Evolutionary conservation across 2,797 vertebrate genomes (phyloP).

Genomic region (Rhinoraja longicauda): DNA sequence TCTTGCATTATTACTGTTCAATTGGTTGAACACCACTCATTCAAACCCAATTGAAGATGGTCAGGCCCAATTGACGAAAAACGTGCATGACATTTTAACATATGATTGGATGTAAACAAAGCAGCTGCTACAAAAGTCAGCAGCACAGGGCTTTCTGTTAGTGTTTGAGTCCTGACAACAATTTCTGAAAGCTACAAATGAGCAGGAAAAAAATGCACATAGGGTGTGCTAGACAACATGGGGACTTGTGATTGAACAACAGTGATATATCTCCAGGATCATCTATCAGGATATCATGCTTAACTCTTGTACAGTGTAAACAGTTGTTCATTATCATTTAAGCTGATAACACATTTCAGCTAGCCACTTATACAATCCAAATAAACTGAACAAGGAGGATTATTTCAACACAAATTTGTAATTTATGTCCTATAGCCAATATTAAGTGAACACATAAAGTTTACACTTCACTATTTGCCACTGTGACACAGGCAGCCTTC

Average conservation of each 20-base stretch:
- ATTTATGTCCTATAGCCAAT: background rate
- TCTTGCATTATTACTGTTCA: background rate
- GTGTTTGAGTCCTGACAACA: background rate
- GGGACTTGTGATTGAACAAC: background rate
- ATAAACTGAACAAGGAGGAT: background rate
- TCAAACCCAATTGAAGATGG: background rate
- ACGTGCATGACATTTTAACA: background rate
- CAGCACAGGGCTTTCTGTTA: background rate
- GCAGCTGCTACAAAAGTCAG: background rate
- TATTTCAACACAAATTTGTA: background rate
- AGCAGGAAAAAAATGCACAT: background rate
- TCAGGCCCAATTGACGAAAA: conserved; percentile 1
- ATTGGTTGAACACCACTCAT: conserved; percentile 29
- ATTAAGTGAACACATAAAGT: background rate
- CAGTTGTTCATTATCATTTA: background rate
- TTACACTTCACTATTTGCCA: background rate
- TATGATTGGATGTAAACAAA: conserved; percentile 1
- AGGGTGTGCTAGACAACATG: background rate
- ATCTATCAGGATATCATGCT: conserved; percentile 20
- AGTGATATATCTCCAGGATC: background rate
- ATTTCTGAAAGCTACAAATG: conserved; percentile 3
- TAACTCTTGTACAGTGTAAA: background rate
- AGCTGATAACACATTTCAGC: background rate
- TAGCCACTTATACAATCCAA: background rate
- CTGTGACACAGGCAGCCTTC: background rate